Evolutionary conservation across 2,797 vertebrate species (phyloP).

Genomic region (Mus caroli): DNA sequence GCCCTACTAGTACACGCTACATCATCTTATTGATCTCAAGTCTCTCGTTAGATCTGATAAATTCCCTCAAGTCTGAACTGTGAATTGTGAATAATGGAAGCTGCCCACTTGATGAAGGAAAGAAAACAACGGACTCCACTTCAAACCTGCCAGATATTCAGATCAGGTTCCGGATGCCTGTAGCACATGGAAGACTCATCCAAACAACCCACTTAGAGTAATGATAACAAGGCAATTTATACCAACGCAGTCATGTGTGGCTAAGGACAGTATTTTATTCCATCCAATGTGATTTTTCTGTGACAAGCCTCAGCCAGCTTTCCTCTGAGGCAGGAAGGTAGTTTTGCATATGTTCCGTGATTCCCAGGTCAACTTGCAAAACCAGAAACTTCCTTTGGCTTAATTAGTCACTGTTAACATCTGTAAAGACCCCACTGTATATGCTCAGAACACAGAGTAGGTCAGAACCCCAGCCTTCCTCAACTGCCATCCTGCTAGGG

Average conservation of each 20-base stretch:
- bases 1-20: neutral
- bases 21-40: neutral
- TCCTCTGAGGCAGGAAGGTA: neutral
- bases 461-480: neutral
- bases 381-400: neutral
- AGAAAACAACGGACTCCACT: neutral
- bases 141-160: constrained; percentile 5
- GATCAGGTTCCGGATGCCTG: neutral
- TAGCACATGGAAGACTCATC: constrained; percentile 24
- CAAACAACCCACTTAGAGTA: constrained; percentile 8
- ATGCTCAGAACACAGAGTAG: neutral
- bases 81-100: constrained; percentile 23
- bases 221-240: neutral
- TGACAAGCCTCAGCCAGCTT: neutral
- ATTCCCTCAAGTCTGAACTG: neutral
- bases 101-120: neutral
- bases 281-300: neutral
- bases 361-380: neutral
- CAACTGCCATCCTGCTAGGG: neutral
- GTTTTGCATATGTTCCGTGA: neutral
- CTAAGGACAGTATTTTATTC: neutral
- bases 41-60: constrained; percentile 24
- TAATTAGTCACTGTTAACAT: neutral
- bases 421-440: neutral
- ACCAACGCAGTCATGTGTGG: neutral